phyloP scores from a whole-genome alignment of 1,140 invertebrate species.

The Gryllus bimaculatus region DNA sequence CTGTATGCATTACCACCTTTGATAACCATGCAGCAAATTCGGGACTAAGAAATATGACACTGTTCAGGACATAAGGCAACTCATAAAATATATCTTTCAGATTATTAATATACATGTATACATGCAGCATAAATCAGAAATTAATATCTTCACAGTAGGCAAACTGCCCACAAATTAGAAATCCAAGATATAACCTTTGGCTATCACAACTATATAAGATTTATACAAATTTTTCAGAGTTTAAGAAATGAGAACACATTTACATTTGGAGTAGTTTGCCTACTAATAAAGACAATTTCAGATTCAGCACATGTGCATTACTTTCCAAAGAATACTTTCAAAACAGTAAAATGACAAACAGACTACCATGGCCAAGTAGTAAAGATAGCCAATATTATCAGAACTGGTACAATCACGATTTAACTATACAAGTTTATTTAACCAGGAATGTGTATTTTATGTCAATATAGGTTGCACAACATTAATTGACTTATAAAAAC shows the following conservation, averaged over 20 bases:
- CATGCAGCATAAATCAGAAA: background rate
- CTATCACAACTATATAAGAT: background rate
- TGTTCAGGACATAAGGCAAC: background rate
- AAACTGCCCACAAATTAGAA: background rate
- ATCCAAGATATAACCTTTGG: background rate
- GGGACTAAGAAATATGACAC: background rate
- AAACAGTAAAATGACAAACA: background rate
- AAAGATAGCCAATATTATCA: background rate
- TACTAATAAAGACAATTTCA: background rate
- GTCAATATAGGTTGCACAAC: background rate
- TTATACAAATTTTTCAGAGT: background rate
- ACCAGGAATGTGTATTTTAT: slow-evolving; percentile 5
- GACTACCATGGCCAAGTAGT: slow-evolving; percentile 3
- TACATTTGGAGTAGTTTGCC: background rate
- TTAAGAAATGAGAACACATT: background rate
- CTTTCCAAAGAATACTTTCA: slow-evolving; percentile 1
- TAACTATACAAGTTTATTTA: slow-evolving; percentile 1
- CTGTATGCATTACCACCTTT: background rate
- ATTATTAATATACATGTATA: background rate
- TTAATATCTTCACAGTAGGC: background rate
- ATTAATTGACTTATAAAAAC: slow-evolving; percentile 6
- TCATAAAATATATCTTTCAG: background rate
- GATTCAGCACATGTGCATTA: background rate
- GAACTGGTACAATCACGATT: background rate
- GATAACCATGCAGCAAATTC: background rate